A percentile compares a stretch with the other conserved stretches of the same genome.
Evolutionary conservation across 2,888 invertebrate genomes (phyloP).

Genomic region (Agrochola macilenta): DNA sequence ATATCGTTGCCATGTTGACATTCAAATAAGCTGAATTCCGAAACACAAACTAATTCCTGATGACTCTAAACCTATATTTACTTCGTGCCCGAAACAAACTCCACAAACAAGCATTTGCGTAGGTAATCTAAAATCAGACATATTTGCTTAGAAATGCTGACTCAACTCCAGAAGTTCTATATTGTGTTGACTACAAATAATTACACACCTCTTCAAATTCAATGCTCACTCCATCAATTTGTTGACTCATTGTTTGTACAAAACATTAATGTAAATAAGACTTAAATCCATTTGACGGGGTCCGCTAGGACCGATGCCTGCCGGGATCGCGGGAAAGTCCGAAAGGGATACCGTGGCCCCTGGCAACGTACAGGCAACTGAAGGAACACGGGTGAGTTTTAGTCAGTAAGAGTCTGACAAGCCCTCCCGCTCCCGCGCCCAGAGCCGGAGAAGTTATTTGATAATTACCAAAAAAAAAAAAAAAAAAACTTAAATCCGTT

Average conservation of each 20-base stretch:
- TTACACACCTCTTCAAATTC: constrained; percentile 7
- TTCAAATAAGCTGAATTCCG: no score
- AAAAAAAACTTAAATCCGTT: neutral
- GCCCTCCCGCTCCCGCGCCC: no score
- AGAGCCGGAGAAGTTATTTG: no score
- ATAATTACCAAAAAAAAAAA: no score
- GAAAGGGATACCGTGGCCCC: no score
- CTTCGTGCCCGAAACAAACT: neutral
- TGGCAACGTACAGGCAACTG: no score
- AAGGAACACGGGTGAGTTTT: no score
- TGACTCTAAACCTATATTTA: neutral
- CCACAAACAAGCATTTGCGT: neutral
- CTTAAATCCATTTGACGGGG: neutral
- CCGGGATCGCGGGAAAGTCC: no score
- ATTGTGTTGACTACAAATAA: neutral
- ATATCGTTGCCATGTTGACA: neutral
- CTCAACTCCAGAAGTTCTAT: constrained; percentile 1
- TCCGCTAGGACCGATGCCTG: no score
- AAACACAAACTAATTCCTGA: neutral
- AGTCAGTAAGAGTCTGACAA: no score
- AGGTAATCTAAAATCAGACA: neutral
- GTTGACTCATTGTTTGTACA: constrained; percentile 21
- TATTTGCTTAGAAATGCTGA: constrained; percentile 18
- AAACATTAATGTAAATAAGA: constrained; percentile 11
- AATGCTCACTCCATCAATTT: constrained; percentile 5